Evolutionary conservation across 2,888 invertebrate genomes (phyloP).

Genomic region (Drosophila percnosoma): DNA sequence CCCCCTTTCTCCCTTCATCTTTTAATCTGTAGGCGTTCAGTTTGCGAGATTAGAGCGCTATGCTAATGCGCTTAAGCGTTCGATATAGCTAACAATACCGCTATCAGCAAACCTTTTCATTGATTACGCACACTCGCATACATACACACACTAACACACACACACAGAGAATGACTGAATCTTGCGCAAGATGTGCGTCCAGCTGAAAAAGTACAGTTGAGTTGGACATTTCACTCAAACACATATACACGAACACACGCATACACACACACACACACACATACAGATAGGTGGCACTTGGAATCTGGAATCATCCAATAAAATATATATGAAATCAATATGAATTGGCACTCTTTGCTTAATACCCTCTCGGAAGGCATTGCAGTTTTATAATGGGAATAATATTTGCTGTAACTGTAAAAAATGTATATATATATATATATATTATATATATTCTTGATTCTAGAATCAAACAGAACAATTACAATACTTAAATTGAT

Average conservation of each 20-base stretch:
- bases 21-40: slow-evolving; percentile 19
- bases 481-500: neutral
- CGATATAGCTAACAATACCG: slow-evolving; percentile 37
- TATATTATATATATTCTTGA: neutral
- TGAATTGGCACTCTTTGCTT: neutral
- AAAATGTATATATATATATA: neutral
- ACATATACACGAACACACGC: neutral
- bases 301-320: slow-evolving; percentile 22
- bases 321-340: slow-evolving; percentile 35
- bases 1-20: neutral
- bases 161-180: slow-evolving; percentile 20
- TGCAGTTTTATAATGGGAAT: neutral
- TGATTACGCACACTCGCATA: slow-evolving; percentile 41
- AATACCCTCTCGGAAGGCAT: neutral
- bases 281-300: slow-evolving; percentile 4
- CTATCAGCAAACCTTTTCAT: slow-evolving; percentile 50
- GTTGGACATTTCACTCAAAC: slow-evolving; percentile 3
- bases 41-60: slow-evolving; percentile 46
- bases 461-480: neutral
- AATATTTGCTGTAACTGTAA: neutral
- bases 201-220: slow-evolving; percentile 54
- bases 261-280: neutral
- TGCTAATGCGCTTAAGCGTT: slow-evolving; percentile 43
- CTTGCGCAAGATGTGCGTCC: slow-evolving; percentile 56
- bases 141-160: slow-evolving; percentile 7